Evolutionary conservation across 2,888 invertebrate genomes (phyloP).

Genomic region (Sipha maydis): DNA sequence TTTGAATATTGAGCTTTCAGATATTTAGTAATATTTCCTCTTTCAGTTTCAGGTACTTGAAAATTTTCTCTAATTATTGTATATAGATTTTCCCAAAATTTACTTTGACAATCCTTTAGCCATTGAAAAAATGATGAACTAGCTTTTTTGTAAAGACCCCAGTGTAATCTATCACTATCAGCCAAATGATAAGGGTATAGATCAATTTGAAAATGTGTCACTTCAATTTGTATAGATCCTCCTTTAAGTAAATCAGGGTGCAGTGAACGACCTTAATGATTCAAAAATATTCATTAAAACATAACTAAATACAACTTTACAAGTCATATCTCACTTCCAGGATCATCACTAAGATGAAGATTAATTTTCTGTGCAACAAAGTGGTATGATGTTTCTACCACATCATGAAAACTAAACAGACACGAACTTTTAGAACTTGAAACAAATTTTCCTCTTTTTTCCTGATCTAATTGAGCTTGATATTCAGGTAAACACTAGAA

Average conservation of each 20-base stretch:
- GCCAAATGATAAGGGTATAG: conserved; percentile 97
- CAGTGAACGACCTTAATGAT: conserved; percentile 76
- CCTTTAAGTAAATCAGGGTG: conserved; percentile 88
- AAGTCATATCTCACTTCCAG: conserved; percentile 75
- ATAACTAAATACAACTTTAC: conserved; percentile 38
- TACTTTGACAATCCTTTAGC: conserved; percentile 84
- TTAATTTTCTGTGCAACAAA: conserved; percentile 92
- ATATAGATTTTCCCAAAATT: conserved; percentile 79
- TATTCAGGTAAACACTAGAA: conserved; percentile 77
- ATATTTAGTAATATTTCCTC: conserved; percentile 48
- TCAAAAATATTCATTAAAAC: neutral
- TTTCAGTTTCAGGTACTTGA: conserved; percentile 45
- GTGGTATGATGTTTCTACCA: conserved; percentile 98
- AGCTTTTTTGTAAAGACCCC: conserved; percentile 86
- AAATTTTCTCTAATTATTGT: conserved; percentile 61
- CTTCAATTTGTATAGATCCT: conserved; percentile 91
- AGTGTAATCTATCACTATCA: conserved; percentile 85
- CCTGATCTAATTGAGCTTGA: conserved; percentile 77
- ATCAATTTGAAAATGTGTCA: conserved; percentile 89
- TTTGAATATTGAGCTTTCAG: conserved; percentile 77
- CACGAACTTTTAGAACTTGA: conserved; percentile 67
- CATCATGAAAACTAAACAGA: conserved; percentile 88
- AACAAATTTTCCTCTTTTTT: conserved; percentile 65
- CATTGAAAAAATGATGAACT: conserved; percentile 84
- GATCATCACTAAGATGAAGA: conserved; percentile 95